Percentiles rank a stretch among this genome's conserved stretches.
Conservation (phyloP, 2,888 invertebrate species). For the Rhogogaster chlorosoma region DNA sequence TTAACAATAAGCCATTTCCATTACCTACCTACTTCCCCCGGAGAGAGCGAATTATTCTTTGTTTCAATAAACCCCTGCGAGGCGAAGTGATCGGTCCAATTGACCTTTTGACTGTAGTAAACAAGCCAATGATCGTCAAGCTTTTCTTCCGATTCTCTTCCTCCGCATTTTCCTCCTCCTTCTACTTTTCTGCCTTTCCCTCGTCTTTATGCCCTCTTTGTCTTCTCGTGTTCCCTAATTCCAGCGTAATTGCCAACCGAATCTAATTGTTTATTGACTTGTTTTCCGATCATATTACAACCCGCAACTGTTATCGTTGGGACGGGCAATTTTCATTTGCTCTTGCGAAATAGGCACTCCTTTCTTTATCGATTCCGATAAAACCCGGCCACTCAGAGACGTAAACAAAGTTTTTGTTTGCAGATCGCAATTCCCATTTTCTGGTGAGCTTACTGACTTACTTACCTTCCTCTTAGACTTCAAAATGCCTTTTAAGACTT, state of each 20-base stretch:
- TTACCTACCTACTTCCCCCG: neutral
- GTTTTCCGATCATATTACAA: conserved; percentile 51
- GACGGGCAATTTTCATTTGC: conserved; percentile 24
- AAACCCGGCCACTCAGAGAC: neutral
- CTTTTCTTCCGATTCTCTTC: conserved; percentile 13
- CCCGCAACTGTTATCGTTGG: conserved; percentile 42
- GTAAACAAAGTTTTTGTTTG: conserved; percentile 29
- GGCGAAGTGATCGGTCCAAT: conserved; percentile 24
- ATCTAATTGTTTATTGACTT: conserved; percentile 51
- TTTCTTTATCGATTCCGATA: conserved; percentile 35
- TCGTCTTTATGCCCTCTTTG: conserved; percentile 11
- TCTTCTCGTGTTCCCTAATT: conserved; percentile 23
- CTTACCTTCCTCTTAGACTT: neutral
- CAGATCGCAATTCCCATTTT: conserved; percentile 29
- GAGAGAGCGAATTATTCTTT: neutral
- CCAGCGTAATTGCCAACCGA: conserved; percentile 37
- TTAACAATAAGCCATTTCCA: conserved; percentile 1
- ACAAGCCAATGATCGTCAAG: conserved; percentile 43
- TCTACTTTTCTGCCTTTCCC: neutral
- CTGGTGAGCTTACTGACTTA: neutral
- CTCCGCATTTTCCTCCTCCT: neutral
- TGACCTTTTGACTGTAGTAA: conserved; percentile 31
- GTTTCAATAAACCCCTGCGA: neutral
- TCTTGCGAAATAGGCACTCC: conserved; percentile 36
- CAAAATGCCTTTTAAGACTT: neutral